Evolutionary conservation across 2,113 vertebrate genomes (phyloP).

Genomic region (Lanius collurio): DNA sequence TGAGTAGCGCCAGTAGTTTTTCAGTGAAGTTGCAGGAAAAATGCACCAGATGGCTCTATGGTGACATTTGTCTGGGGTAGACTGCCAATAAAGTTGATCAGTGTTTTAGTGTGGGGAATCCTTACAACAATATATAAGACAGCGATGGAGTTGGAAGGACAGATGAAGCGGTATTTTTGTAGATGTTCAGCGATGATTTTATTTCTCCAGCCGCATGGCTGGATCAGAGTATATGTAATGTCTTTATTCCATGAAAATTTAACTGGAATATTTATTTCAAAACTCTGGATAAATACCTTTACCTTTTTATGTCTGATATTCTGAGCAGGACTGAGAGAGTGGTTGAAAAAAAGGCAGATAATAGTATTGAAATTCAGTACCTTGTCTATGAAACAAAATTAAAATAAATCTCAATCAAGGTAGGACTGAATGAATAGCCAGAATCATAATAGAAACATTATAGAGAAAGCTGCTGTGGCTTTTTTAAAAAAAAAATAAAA

Average conservation of each 20-base stretch:
- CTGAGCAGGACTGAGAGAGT: neutral
- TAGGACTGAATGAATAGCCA: neutral
- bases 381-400: neutral
- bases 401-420: neutral
- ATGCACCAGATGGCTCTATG: slow-evolving; percentile 71
- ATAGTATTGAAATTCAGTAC: neutral
- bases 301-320: neutral
- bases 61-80: slow-evolving; percentile 11
- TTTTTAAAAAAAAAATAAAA: neutral
- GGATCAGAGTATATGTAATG: neutral
- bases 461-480: neutral
- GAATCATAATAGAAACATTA: neutral
- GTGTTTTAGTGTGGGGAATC: too few species aligned
- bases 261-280: slow-evolving; percentile 24
- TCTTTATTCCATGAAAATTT: neutral
- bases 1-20: neutral
- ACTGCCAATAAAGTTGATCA: neutral
- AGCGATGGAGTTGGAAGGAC: too few species aligned
- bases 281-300: neutral
- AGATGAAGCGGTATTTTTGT: too few species aligned
- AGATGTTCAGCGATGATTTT: too few species aligned
- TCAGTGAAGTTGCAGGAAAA: slow-evolving; percentile 64
- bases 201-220: too few species aligned
- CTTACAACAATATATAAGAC: too few species aligned
- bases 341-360: neutral